These are phyloP conservation scores for Spinibarbus caldwelli DNA, from an alignment of 2,797 vertebrate species.

Conservation along the genomic window DNA sequence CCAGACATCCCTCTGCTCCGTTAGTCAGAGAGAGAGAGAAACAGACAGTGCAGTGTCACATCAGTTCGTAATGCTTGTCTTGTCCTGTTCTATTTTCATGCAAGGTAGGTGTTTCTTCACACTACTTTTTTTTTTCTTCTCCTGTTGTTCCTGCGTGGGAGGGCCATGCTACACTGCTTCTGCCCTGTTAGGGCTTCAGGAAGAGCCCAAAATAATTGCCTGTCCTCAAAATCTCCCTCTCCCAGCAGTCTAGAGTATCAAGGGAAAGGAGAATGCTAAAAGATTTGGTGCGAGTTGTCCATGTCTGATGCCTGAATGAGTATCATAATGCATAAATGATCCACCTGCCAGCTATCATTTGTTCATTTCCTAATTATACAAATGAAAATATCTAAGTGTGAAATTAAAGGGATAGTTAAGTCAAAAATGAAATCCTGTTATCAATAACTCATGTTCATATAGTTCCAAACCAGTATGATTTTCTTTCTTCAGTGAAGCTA, in stretches of 20 bases:
- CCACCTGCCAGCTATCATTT: slow-evolving; percentile 21
- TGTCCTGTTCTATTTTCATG: slow-evolving; percentile 38
- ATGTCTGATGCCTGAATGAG: slow-evolving; percentile 26
- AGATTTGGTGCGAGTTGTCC: slow-evolving; percentile 17
- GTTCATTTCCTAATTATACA: slow-evolving; percentile 38
- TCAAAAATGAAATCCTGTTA: not conserved
- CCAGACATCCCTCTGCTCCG: slow-evolving; percentile 16
- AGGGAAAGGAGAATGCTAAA: not conserved
- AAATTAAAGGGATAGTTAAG: slow-evolving; percentile 33
- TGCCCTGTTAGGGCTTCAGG: not conserved
- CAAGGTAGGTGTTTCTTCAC: slow-evolving; percentile 23
- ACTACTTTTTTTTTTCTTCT: not conserved
- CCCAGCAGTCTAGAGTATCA: not conserved
- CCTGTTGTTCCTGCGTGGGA: slow-evolving; percentile 16
- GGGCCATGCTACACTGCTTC: slow-evolving; percentile 2
- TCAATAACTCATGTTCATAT: not conserved
- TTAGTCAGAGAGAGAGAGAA: slow-evolving; percentile 31
- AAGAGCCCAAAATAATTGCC: slow-evolving; percentile 7
- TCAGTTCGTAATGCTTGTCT: slow-evolving; percentile 14
- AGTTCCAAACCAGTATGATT: not conserved
- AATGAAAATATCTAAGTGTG: slow-evolving; percentile 32
- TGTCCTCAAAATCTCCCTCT: not conserved
- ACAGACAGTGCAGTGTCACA: slow-evolving; percentile 1
- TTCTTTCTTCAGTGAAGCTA: not conserved
- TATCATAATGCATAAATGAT: slow-evolving; percentile 28